phyloP scores from a whole-genome alignment of 2,888 invertebrate species.

The Anarsia innoxiella region DNA sequence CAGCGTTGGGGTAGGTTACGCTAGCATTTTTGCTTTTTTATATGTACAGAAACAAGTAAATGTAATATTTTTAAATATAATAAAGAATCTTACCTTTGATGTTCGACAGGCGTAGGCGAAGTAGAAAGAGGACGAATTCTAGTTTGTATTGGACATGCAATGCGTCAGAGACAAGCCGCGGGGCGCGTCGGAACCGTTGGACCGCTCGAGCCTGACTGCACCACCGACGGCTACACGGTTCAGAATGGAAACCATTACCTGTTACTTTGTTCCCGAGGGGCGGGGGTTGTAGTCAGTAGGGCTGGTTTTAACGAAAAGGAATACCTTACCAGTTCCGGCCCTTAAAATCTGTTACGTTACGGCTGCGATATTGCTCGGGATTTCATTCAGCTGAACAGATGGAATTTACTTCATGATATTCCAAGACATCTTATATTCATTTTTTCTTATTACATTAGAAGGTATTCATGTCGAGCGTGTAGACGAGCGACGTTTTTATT shows the following conservation, averaged over 20 bases:
- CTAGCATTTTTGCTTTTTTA: slow-evolving; percentile 5
- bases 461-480: no score
- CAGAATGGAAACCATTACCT: slow-evolving; percentile 11
- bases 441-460: no score
- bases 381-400: no score
- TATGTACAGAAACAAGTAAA: no score
- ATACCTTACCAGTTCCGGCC: background rate
- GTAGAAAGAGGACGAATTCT: slow-evolving; percentile 1
- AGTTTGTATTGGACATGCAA: slow-evolving; percentile 5
- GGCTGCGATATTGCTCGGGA: background rate
- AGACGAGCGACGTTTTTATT: no score
- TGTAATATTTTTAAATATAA: no score
- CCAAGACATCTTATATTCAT: no score
- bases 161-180: background rate
- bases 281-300: slow-evolving; percentile 6
- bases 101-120: slow-evolving; percentile 6
- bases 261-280: slow-evolving; percentile 13
- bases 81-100: slow-evolving; percentile 16
- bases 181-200: slow-evolving; percentile 17
- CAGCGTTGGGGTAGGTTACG: slow-evolving; percentile 1
- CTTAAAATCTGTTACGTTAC: background rate
- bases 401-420: no score
- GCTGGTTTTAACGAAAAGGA: slow-evolving; percentile 1
- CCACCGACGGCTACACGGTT: background rate
- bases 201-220: slow-evolving; percentile 23